phyloP scores from a whole-genome alignment of 37 sponge, comb jelly and placozoan species.

The Chondrosia reniformis region DNA sequence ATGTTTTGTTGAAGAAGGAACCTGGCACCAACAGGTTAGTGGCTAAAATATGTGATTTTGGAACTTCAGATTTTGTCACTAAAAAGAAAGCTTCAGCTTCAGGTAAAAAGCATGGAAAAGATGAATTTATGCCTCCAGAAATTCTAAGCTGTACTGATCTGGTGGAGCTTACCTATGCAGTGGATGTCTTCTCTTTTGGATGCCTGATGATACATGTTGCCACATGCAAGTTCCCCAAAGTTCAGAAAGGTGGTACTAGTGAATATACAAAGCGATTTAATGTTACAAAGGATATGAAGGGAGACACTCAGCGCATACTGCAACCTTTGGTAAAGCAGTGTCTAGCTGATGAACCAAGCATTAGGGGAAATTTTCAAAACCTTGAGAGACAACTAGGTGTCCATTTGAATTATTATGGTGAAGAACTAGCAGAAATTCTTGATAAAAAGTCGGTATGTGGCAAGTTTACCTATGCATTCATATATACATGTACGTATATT shows the following conservation, averaged over 20 bases:
- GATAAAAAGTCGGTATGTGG: too few relatives aligned
- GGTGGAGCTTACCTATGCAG: not conserved
- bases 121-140: slow-evolving; percentile 18
- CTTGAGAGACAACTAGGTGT: not conserved
- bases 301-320: not conserved
- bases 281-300: not conserved
- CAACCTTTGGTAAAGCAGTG: not conserved
- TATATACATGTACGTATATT: too few relatives aligned
- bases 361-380: not conserved
- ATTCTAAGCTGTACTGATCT: not conserved
- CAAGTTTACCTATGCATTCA: too few relatives aligned
- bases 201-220: slow-evolving; percentile 3
- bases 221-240: not conserved
- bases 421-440: too few relatives aligned
- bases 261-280: not conserved
- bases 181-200: slow-evolving; percentile 16
- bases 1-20: not conserved
- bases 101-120: not conserved
- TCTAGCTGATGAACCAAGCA: not conserved
- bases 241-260: not conserved
- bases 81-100: too few relatives aligned
- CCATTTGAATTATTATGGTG: not conserved
- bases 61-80: not conserved
- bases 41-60: slow-evolving; percentile 5
- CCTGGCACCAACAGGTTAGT: not conserved